Base-by-base conservation (phyloP, 2,797 vertebrate genomes). In the Ptychadena robeensis region DNA sequence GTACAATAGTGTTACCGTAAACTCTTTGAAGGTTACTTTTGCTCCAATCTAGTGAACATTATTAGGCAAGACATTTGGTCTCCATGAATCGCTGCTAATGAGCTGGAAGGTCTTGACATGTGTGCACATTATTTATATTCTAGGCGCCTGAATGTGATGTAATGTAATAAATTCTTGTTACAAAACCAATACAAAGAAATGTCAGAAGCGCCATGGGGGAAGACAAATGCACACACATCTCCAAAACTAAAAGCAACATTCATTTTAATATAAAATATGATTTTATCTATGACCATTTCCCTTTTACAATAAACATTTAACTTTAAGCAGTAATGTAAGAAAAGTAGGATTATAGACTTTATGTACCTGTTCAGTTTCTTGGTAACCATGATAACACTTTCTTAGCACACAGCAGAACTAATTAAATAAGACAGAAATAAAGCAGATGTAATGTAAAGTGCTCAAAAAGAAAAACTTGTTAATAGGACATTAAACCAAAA, bases 91-190 rank as follows among this genome's bases (percentile, higher is more conserved):
- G 6, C 44, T 34, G 30, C 31, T 67, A 31, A 31, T 31, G 15
- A 53, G 18, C 18, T 53, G 44, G 44, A 53, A 53, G 44, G 44
- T 53, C 34, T 40, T 48, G 61, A 74, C 61, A 25, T 74, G 59
- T 74, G 32, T 61, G 31, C 15, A 38, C 12, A 28, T 66, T 53
- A 53, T 53, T 64, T 40, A 3, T 28, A 25, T 63, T 38, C 14
- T 25, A 38, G 73, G 59, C 59, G 15, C 59, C 73, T 30, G 38
- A 64, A 27, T 37, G 64, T 75, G 59, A 64, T 61, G 25, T 37
- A 64, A 30, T 38, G 4, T 57, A 10, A 73, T 73, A 32, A 27
- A 73, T 48, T 48, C 44, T 18, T 48, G 22, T 53, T 53, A 53
- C 40, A 44, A 12, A 53, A 32, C 44, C 40, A 53, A 53, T 31